Evolutionary conservation across 1,140 invertebrate species (phyloP), one percentile per base, ranked within the genome.

Genomic region (Bombus polaris): DNA sequence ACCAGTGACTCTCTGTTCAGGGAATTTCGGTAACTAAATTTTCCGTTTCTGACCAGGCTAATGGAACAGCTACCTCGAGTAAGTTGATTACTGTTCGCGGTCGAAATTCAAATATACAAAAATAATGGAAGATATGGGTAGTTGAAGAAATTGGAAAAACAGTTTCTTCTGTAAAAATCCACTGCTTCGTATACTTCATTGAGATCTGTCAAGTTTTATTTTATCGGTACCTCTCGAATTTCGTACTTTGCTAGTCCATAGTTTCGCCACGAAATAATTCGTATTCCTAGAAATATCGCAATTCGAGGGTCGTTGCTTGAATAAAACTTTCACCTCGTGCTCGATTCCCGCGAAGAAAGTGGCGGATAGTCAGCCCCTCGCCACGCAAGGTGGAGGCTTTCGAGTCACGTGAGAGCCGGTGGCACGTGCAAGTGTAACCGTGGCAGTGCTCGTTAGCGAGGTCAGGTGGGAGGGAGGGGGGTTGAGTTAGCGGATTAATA

Each of bases 401-500:
- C 39, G 65, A 86, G 84, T 85, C 80, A 83, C 80, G 86, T 90
- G 89, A 90, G 82, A 89, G 74, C 78, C 82, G 70, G 71, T 77
- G 89, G 76, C 86, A 87, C 86, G 87, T 86, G 89, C 83, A 88
- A 83, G 85, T 86, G 88, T 87, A 90, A 53, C 73, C 75, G 76
- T 66, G 71, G 90, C 86, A 84, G 80, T 90, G 83, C 89, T 89
- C 91, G 88, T 93, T 93, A 90, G 91, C 57, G 59, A 91, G 91
- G 91, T 93, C 89, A 88, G 88, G 90, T 90, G 87, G 83, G 73
- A 15, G 0, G 5, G 44, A 15, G 0, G 18, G 47, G 83, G 82
- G 81, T 73, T 89, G 91, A 92, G 92, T 94, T 93, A 91, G 92
- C 92, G 93, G 94, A 94, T 95, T 95, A 94, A 95, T 95, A 95